phyloP scores from a whole-genome alignment of 2,888 invertebrate species.

The Luperina nickerlii region DNA sequence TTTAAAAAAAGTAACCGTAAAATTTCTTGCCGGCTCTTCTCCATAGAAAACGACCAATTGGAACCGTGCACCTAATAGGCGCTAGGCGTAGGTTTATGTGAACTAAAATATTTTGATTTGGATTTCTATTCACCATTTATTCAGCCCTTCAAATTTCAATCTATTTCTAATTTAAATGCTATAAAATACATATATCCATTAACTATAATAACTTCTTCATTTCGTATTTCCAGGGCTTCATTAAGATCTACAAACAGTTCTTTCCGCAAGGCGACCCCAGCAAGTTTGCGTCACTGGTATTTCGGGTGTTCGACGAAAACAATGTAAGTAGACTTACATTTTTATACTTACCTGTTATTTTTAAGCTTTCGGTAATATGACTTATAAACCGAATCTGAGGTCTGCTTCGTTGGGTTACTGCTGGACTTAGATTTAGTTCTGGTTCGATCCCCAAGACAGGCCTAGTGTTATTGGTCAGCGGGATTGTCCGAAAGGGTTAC shows the following conservation, averaged over 20 bases:
- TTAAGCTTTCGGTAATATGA: background rate
- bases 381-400: background rate
- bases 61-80: background rate
- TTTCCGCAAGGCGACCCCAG: constrained; percentile 99
- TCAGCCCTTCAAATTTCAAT: background rate
- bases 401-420: background rate
- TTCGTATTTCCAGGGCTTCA: constrained; percentile 95
- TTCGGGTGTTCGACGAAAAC: constrained; percentile 99
- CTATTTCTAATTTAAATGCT: background rate
- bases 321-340: constrained; percentile 92
- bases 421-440: background rate
- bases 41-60: background rate
- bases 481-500: no score
- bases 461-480: no score
- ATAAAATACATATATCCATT: background rate
- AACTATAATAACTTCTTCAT: constrained; percentile 1
- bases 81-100: no score
- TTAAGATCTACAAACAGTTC: constrained; percentile 99
- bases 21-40: background rate
- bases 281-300: constrained; percentile 99
- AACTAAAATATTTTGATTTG: no score
- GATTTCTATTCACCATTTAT: background rate
- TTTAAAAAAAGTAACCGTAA: background rate
- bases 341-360: background rate
- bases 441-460: background rate